Evolutionary conservation across 2,113 vertebrate species (phyloP), one percentile per base, ranked within the genome.

Genomic region (Felis chaus): DNA sequence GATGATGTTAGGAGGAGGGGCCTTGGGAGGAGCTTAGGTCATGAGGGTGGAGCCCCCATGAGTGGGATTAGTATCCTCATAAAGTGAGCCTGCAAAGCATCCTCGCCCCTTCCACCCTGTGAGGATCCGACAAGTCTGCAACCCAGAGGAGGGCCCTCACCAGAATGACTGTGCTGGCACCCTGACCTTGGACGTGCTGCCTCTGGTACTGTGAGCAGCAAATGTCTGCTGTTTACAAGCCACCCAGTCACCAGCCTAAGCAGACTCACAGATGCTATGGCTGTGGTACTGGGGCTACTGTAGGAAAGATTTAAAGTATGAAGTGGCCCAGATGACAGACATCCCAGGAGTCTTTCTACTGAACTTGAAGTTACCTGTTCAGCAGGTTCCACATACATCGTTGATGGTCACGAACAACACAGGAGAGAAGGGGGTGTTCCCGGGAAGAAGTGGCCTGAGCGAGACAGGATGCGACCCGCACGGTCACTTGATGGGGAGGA

Each of bases 401-500:
- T 8, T 4, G 41, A 14, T 1, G 6, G 68, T 71, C 50, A 92
- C 2, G 4, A 27, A 50, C 55, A 74, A 41, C 83, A 61, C 55
- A 25, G 4, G 53, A 39, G 23, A 15, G 0, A 1, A 13, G 33
- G 50, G 57, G 27, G 39, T 5, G 14, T 2, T 41, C 25, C 36
- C 9, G 1, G 4, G 48, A 57, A 41, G n/a, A 80, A 23, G 4
- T 2, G 25, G 14, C 39, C 4, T 2, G 25, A 78, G n/a, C 29
- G 21, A 65, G 63, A n/a, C 73, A 33, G 9, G 11, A 27, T 7
- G 5, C 63, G 71, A 66, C 29, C 68, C 7, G 4, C 15, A 3
- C 3, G 0, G 3, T 11, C 15, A 18, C 55, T 1, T 0, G 5
- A 50, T 1, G 4, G 57, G 0, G 19, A 63, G 27, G 57, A 27